A percentile compares a stretch with the other conserved stretches of the same genome.
Evolutionary conservation across 1,140 invertebrate species (phyloP).

Genomic region (Manduca sexta): DNA sequence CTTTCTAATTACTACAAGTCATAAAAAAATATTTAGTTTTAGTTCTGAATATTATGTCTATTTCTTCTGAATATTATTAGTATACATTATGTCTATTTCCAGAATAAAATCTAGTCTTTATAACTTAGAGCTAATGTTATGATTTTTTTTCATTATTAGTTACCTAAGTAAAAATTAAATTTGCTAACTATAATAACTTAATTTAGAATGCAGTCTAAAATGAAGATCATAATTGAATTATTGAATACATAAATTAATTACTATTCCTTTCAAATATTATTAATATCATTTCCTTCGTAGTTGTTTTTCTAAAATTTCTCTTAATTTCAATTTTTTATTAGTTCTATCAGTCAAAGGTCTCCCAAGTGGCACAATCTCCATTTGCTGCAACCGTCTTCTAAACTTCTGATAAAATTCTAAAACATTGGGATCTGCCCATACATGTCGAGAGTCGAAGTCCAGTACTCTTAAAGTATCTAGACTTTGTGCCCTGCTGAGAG

Average conservation of each 20-base stretch:
- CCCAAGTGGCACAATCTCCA: constrained; percentile 79
- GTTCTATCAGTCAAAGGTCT: constrained; percentile 69
- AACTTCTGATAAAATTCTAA: constrained; percentile 88
- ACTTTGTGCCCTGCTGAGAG: constrained; percentile 91
- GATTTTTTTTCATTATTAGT: too few relatives aligned
- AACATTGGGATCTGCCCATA: constrained; percentile 92
- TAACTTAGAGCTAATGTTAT: too few relatives aligned
- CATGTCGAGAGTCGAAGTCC: constrained; percentile 89
- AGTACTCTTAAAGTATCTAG: constrained; percentile 88
- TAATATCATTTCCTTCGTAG: constrained; percentile 27
- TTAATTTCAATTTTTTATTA: constrained; percentile 58
- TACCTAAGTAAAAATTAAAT: too few relatives aligned
- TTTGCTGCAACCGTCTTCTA: constrained; percentile 76
- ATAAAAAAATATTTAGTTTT: too few relatives aligned
- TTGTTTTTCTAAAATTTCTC: constrained; percentile 59
- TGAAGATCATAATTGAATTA: neutral
- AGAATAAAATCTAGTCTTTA: too few relatives aligned
- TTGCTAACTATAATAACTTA: neutral
- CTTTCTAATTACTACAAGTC: too few relatives aligned
- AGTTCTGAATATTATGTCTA: too few relatives aligned
- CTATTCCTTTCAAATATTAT: neutral
- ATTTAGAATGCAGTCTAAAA: neutral
- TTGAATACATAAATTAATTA: neutral
- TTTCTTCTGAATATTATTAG: too few relatives aligned
- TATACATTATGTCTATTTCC: too few relatives aligned